phyloP scores from a whole-genome alignment of 2,797 vertebrate species.

The Crocodylus rhombifer region DNA sequence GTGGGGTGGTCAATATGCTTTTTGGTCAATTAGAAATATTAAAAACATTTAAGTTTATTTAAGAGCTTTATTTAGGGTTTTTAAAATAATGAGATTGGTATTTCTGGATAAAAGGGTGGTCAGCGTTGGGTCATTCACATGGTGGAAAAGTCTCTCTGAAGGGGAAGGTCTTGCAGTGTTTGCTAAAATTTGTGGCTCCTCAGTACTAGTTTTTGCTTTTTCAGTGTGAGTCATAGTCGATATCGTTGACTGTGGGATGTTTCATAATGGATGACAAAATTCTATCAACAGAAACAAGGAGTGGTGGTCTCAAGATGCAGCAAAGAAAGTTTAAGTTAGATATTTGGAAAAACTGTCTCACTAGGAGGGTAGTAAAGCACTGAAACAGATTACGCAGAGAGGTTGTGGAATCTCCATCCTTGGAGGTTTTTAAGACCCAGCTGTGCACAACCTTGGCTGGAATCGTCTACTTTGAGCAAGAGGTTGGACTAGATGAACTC shows the following conservation, averaged over 20 bases:
- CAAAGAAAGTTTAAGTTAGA: no score
- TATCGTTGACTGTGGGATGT: background rate
- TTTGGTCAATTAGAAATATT: background rate
- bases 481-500: no score
- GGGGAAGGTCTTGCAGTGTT: background rate
- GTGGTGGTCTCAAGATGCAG: no score
- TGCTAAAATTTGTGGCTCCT: background rate
- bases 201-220: background rate
- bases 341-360: no score
- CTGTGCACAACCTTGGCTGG: no score
- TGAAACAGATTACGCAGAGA: no score
- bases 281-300: no score
- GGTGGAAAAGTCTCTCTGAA: background rate
- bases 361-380: no score
- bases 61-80: background rate
- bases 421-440: no score
- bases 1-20: background rate
- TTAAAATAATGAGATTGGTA: background rate
- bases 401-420: no score
- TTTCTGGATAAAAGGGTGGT: background rate
- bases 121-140: background rate
- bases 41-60: background rate
- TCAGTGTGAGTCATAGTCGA: background rate
- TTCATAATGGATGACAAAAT: no score
- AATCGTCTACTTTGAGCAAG: no score